Evolutionary conservation across 2,797 vertebrate species (phyloP).

Genomic region (Cyclura pinguis): DNA sequence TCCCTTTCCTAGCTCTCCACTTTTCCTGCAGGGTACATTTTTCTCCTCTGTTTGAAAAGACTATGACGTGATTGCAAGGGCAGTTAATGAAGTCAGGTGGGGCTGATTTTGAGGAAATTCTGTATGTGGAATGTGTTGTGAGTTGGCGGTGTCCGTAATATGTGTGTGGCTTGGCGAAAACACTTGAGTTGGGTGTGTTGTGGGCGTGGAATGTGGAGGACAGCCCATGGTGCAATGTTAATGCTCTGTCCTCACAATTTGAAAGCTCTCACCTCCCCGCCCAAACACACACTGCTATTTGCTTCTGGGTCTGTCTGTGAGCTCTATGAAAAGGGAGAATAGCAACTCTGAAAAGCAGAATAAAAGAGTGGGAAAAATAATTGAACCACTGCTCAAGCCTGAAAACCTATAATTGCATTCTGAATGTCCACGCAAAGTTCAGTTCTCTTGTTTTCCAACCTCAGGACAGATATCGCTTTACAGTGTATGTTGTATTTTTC

Average conservation of each 20-base stretch:
- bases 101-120: background rate
- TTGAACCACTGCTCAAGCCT: background rate
- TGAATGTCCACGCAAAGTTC: background rate
- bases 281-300: too few relatives aligned
- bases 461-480: background rate
- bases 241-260: too few relatives aligned
- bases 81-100: too few relatives aligned
- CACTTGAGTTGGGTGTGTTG: background rate
- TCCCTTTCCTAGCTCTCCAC: background rate
- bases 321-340: background rate
- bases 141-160: background rate
- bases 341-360: background rate
- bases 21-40: background rate
- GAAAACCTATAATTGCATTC: too few relatives aligned
- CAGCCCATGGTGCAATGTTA: background rate
- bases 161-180: background rate
- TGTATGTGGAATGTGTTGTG: background rate
- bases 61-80: background rate
- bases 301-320: background rate
- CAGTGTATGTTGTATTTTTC: too few relatives aligned
- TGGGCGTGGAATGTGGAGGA: background rate
- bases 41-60: background rate
- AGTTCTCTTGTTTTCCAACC: background rate
- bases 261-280: background rate
- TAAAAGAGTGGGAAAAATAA: background rate